These are phyloP conservation scores for Pomatostomus ruficeps DNA, from an alignment of 2,113 vertebrate species.

Conservation along the genomic window DNA sequence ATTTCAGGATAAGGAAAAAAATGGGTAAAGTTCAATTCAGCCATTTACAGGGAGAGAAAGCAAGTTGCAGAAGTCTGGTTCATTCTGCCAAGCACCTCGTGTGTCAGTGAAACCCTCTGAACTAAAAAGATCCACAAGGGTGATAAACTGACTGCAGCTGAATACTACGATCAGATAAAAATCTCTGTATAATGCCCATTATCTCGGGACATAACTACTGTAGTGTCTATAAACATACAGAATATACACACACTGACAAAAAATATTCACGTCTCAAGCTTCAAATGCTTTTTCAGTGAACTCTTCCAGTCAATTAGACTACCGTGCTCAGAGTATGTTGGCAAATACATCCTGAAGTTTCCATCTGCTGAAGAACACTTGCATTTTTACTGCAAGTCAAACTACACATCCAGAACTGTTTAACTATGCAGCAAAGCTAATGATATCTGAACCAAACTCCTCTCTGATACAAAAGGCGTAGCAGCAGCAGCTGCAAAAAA, in stretches of 20 bases:
- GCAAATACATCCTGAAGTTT: not conserved
- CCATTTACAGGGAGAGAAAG: not conserved
- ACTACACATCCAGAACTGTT: not conserved
- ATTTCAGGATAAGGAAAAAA: not conserved
- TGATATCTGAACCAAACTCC: constrained; percentile 17
- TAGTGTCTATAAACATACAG: not conserved
- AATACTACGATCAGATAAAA: not conserved
- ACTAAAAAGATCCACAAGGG: not conserved
- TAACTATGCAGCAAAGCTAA: constrained; percentile 18
- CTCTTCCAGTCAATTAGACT: not conserved
- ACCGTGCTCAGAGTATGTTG: not conserved
- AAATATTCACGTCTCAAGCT: not conserved
- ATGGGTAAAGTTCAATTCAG: not conserved
- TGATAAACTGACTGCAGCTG: not conserved
- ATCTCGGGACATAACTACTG: not conserved
- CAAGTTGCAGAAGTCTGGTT: not conserved
- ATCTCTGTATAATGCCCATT: not conserved
- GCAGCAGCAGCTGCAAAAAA: constrained; percentile 89
- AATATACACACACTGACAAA: not conserved
- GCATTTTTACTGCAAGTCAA: not conserved
- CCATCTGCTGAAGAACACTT: not conserved
- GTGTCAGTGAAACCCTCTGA: not conserved
- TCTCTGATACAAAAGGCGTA: constrained; percentile 48
- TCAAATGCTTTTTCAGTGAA: not conserved
- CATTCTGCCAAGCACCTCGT: constrained; percentile 2